These are phyloP conservation scores for Melieria picta DNA, from an alignment of 2,888 invertebrate genomes.

Conservation along the genomic window DNA sequence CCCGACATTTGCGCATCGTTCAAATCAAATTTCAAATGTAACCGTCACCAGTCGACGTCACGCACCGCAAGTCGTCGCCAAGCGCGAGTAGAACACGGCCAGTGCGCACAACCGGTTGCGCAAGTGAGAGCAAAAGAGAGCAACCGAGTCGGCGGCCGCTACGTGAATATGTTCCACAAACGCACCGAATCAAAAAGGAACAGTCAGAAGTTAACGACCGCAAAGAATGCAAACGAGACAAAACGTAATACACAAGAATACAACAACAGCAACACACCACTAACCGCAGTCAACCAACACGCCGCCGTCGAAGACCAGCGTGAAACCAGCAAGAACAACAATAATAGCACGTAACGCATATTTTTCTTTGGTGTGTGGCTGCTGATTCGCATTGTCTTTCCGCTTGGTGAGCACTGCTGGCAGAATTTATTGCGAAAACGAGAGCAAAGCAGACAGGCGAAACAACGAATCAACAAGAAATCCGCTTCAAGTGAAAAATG, in stretches of 20 bases:
- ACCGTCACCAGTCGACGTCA: too few relatives aligned
- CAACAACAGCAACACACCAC: constrained; percentile 1
- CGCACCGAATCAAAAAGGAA: not conserved
- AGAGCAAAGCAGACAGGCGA: too few relatives aligned
- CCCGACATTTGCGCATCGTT: too few relatives aligned
- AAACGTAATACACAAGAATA: not conserved
- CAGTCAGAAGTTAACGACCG: constrained; percentile 54
- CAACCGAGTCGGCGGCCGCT: not conserved
- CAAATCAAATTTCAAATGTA: too few relatives aligned
- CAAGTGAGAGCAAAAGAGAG: constrained; percentile 9
- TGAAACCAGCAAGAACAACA: not conserved
- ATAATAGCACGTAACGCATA: not conserved
- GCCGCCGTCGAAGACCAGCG: not conserved
- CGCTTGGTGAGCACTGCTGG: too few relatives aligned
- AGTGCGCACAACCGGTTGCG: not conserved
- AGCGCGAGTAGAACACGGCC: not conserved
- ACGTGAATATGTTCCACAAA: constrained; percentile 28
- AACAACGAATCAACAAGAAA: too few relatives aligned
- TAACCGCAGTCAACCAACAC: not conserved
- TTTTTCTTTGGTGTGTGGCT: too few relatives aligned
- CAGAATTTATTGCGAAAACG: too few relatives aligned
- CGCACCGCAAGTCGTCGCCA: too few relatives aligned
- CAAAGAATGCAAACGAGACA: constrained; percentile 41
- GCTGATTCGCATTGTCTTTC: too few relatives aligned
- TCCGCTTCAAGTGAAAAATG: too few relatives aligned